Base-by-base conservation (phyloP, 2,113 vertebrate species). In the Lutjanus erythropterus region DNA sequence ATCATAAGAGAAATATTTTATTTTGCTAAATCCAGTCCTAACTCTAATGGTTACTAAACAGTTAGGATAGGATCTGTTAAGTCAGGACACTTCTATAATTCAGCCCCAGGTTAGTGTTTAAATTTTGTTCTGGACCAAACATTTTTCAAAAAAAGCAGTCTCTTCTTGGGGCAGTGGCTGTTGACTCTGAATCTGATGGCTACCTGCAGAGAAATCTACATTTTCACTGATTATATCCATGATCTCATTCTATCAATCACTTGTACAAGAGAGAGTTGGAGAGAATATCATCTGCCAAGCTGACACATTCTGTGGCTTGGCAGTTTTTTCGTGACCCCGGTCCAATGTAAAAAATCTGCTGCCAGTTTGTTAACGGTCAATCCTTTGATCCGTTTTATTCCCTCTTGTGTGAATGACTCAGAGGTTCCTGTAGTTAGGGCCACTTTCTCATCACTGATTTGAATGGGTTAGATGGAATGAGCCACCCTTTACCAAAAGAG, bases 371-470 rank as follows among this genome's bases (percentile, higher is more conserved):
- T 25, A 50, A 56, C 16, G 21, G 39, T 71, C 68, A 65, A 16
- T 37, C 37, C 44, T 69, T 60, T 46, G 31, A 55, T 73, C 14
- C 58, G 16, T 58, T 56, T 60, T 73, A 62, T 44, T 80, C 59
- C 35, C 50, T 23, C 44, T 72, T 56, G 39, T 56, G 39, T 11
- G 16, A 75, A 35, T 86, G 88, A 90, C 84, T 90, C 86, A 83
- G 46, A 75, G 25, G 31, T 79, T 81, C 62, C 78, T 39, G 71
- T 21, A 68, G 47, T 56, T 18, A 8, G 6, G 18, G 42, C 21
- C 18, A 60, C 21, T 37, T 42, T 75, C 62, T 65, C 71, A n/a
- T 52, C 37, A 39, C 35, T 37, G 44, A 50, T 62, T 49, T 62
- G 49, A 76, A 70, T 62, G 59, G 55, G 56, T 52, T 1, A 47